These are phyloP conservation scores for Biston stratarius DNA, from an alignment of 2,888 invertebrate species.

Conservation along the genomic window DNA sequence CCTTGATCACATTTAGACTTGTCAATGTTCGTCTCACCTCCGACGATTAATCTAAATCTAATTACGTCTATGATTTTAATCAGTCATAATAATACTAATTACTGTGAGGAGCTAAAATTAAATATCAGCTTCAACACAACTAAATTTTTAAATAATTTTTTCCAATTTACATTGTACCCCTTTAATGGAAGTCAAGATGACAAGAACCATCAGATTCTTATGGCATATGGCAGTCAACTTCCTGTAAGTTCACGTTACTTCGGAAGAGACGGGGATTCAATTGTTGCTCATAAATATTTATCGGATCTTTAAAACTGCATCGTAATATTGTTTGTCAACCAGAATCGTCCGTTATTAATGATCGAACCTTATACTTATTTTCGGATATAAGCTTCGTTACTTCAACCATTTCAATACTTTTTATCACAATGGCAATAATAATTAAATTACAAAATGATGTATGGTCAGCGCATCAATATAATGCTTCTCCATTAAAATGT, in stretches of 20 bases:
- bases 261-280: constrained; percentile 31
- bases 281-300: constrained; percentile 44
- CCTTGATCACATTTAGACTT: constrained; percentile 31
- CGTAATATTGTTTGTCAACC: constrained; percentile 35
- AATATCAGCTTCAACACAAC: background rate
- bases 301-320: constrained; percentile 34
- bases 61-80: constrained; percentile 17
- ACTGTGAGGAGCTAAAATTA: background rate
- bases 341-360: constrained; percentile 29
- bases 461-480: constrained; percentile 48
- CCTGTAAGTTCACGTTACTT: constrained; percentile 37
- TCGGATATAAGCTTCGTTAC: constrained; percentile 14
- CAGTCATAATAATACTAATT: background rate
- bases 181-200: constrained; percentile 29
- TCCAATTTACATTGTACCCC: constrained; percentile 10
- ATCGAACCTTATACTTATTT: constrained; percentile 25
- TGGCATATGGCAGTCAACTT: constrained; percentile 31
- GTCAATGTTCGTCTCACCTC: constrained; percentile 14
- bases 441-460: constrained; percentile 54
- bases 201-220: constrained; percentile 30
- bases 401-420: constrained; percentile 31
- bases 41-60: constrained; percentile 19
- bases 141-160: constrained; percentile 3
- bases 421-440: constrained; percentile 42
- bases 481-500: constrained; percentile 57